phyloP scores from a whole-genome alignment of 2,797 vertebrate genomes.

The Gymnodraco acuticeps region DNA sequence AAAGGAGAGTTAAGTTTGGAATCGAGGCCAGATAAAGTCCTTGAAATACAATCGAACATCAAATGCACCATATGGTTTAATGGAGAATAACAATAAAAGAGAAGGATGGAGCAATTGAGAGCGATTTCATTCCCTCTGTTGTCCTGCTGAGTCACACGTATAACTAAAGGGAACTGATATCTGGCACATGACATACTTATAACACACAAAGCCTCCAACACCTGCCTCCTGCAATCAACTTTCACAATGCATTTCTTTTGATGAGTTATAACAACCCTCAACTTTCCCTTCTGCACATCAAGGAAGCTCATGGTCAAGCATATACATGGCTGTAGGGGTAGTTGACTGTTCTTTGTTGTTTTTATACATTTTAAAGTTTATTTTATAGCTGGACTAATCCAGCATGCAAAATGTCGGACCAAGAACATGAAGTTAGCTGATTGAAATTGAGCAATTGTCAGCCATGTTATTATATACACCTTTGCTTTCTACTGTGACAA shows the following conservation, averaged over 20 bases:
- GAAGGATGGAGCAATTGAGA: slow-evolving; percentile 30
- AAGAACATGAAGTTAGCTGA: not conserved
- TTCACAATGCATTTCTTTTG: slow-evolving; percentile 14
- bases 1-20: slow-evolving; percentile 11
- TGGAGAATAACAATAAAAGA: slow-evolving; percentile 30
- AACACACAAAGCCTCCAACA: slow-evolving; percentile 37
- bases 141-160: slow-evolving; percentile 57
- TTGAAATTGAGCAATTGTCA: no score
- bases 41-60: slow-evolving; percentile 32
- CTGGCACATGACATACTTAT: slow-evolving; percentile 52
- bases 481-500: not conserved
- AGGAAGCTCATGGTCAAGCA: not conserved
- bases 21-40: slow-evolving; percentile 7
- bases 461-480: slow-evolving; percentile 9
- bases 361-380: not conserved
- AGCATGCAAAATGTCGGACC: not conserved
- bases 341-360: not conserved
- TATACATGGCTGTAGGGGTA: slow-evolving; percentile 8
- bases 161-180: slow-evolving; percentile 60
- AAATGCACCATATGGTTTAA: slow-evolving; percentile 53
- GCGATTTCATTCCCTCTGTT: slow-evolving; percentile 33
- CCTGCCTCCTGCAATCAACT: slow-evolving; percentile 42
- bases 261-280: slow-evolving; percentile 17
- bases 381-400: not conserved
- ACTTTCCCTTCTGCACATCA: not conserved